Evolutionary conservation across 2,113 vertebrate species (phyloP), one percentile per base, ranked within the genome.

Genomic region (Leptodactylus fuscus): DNA sequence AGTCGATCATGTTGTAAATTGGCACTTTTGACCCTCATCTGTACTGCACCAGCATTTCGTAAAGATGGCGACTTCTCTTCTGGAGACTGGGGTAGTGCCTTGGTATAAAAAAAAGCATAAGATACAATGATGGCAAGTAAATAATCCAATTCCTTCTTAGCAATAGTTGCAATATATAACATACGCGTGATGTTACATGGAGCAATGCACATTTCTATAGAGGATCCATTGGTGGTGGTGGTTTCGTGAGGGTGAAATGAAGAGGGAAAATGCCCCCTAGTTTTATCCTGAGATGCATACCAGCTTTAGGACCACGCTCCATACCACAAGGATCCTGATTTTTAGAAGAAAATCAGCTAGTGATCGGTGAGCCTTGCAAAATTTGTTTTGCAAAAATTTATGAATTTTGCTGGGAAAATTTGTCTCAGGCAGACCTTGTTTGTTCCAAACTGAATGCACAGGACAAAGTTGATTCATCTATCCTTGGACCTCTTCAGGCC

Each of bases 21-120:
- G 85, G 90, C 87, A 88, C 87, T 95, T 92, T 94, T 96, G 84
- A 94, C 91, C 89, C 94, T 94, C 94, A 94, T 93, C 90, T 94
- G 95, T 87, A 95, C 93, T 87, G 91, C 89, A 32, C 91, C 93
- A 0, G 88, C 83, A 77, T 87, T 87, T 78, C 91, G 92, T 13
- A 89, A 85, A 67, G 91, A 87, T 81, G 92, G 88, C 77, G 89
- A 86, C 75, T 91, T 93, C 90, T 93, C 93, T 75, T 89, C 73
- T 48, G 88, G 88, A 2, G 22, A 67, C 22, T 92, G 90, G 32
- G 91, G 88, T 84, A 88, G n/a, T 83, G 90, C 44, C 58, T 67
- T 67, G 4, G 41, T 0, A 46, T 20, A 38, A 77, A 44, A 44
- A 5, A 44, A 44, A 44, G 9, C 41, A 9, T 44, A 44, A 44